phyloP scores from a whole-genome alignment of 2,797 vertebrate genomes.

The Peromyscus attwateri region DNA sequence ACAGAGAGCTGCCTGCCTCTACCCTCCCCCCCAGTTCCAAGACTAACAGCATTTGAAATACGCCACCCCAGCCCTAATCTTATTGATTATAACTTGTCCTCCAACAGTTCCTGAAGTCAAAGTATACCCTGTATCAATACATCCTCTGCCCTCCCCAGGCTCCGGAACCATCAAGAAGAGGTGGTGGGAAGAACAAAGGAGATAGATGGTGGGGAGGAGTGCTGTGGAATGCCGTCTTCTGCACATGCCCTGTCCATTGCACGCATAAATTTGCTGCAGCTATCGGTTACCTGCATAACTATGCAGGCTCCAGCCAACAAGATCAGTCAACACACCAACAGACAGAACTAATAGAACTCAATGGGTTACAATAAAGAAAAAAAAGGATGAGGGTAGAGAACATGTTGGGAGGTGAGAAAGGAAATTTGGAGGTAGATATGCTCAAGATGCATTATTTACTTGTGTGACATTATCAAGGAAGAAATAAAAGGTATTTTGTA shows the following conservation, averaged over 20 bases:
- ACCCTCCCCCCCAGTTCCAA: neutral
- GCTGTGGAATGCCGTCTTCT: neutral
- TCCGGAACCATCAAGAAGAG: neutral
- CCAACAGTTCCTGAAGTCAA: neutral
- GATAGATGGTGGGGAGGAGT: neutral
- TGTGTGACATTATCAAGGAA: neutral
- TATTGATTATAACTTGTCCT: neutral
- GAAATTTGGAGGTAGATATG: neutral
- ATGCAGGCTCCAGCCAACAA: neutral
- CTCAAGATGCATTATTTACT: neutral
- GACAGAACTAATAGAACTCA: neutral
- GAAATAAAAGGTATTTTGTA: neutral
- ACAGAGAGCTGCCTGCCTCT: neutral
- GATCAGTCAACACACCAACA: too few relatives aligned
- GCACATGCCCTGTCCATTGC: neutral
- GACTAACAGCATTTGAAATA: neutral
- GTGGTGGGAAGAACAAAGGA: neutral
- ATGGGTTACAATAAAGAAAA: neutral
- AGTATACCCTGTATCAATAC: neutral
- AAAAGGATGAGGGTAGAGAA: neutral
- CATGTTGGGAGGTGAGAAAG: neutral
- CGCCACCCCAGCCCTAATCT: neutral
- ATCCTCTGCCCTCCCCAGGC: neutral
- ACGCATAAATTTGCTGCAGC: neutral
- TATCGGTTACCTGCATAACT: neutral